A percentile compares a stretch with the other conserved stretches of the same genome.
Conservation (phyloP, 2,888 invertebrate species). For the Dastarcus helophoroides region DNA sequence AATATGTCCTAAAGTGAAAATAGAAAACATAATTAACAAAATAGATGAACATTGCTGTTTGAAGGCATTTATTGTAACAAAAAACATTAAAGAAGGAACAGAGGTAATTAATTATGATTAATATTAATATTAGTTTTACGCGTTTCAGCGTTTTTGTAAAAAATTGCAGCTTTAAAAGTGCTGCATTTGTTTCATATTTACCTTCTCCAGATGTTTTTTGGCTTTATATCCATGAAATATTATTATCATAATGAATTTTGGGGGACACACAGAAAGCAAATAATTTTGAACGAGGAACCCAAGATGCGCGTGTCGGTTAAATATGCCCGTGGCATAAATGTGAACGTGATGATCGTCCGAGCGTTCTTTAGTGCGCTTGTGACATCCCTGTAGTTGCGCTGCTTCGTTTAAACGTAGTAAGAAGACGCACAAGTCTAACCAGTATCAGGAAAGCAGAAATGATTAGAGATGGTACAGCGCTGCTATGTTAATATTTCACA, state of each 20-base stretch:
- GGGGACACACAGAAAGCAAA: too few relatives aligned
- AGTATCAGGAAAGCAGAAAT: conserved; percentile 16
- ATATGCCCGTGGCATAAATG: too few relatives aligned
- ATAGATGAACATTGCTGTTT: conserved; percentile 1
- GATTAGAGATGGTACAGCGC: conserved; percentile 2
- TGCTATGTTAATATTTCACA: conserved; percentile 5
- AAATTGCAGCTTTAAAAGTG: neutral
- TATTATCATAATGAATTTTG: too few relatives aligned
- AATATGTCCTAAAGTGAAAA: conserved; percentile 5
- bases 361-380: conserved; percentile 11
- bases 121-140: too few relatives aligned
- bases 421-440: conserved; percentile 21
- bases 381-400: conserved; percentile 18
- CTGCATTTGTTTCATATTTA: too few relatives aligned
- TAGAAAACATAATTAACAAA: conserved; percentile 4
- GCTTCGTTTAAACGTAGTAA: conserved; percentile 17
- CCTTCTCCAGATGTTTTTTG: too few relatives aligned
- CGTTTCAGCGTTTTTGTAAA: conserved; percentile 12
- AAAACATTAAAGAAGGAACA: conserved; percentile 4
- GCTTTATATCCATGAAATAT: too few relatives aligned
- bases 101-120: conserved; percentile 6
- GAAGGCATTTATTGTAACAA: conserved; percentile 7
- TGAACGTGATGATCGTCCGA: too few relatives aligned
- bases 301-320: too few relatives aligned
- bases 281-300: too few relatives aligned